These are phyloP conservation scores for Cabera pusaria DNA, from an alignment of 2,888 invertebrate species.

Conservation along the genomic window DNA sequence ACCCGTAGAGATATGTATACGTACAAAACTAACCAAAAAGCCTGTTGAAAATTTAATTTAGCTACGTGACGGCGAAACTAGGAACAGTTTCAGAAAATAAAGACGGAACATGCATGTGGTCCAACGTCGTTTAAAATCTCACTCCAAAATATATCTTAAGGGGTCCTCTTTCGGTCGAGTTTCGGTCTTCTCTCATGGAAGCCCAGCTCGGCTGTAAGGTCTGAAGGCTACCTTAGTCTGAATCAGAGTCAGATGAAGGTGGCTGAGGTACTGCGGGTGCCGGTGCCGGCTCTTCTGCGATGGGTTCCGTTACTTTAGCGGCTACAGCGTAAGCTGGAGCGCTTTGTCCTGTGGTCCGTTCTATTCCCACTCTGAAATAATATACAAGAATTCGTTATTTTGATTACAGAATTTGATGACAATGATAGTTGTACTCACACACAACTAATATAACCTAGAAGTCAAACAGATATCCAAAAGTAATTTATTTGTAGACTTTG, in stretches of 20 bases:
- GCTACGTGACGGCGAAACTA: neutral
- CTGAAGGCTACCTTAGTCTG: too few relatives aligned
- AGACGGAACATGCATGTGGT: neutral
- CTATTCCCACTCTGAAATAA: constrained; percentile 89
- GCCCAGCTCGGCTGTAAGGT: too few relatives aligned
- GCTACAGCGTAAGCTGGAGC: constrained; percentile 73
- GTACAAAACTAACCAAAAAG: constrained; percentile 3
- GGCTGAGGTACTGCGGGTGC: constrained; percentile 40
- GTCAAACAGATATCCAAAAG: too few relatives aligned
- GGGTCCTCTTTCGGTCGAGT: too few relatives aligned
- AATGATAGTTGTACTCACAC: too few relatives aligned
- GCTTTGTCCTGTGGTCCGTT: constrained; percentile 85
- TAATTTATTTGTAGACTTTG: too few relatives aligned
- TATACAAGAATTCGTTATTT: too few relatives aligned
- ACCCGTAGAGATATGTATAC: constrained; percentile 28
- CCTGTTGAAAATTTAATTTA: neutral
- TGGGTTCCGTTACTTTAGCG: constrained; percentile 46
- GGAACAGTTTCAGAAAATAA: neutral
- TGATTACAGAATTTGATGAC: too few relatives aligned
- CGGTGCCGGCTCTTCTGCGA: constrained; percentile 39
- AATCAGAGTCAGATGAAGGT: constrained; percentile 67
- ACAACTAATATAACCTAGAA: too few relatives aligned
- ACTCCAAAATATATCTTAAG: too few relatives aligned
- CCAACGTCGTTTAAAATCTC: too few relatives aligned
- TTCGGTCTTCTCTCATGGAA: too few relatives aligned